Evolutionary conservation across 2,888 invertebrate species (phyloP).

Genomic region (Dromius quadrimaculatus): DNA sequence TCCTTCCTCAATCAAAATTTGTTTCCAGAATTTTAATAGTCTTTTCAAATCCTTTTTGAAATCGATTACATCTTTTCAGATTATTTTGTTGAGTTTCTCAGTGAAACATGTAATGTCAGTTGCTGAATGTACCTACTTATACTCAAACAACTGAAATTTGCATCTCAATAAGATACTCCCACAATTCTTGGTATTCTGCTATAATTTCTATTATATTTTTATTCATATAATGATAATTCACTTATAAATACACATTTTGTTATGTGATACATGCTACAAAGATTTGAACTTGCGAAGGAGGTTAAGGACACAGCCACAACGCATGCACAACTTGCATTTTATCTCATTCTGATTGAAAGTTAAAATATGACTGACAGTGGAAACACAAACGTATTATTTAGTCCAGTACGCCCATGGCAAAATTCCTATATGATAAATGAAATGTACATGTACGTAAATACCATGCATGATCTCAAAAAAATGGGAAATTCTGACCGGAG

Average conservation of each 20-base stretch:
- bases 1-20: too few relatives aligned
- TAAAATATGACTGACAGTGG: constrained; percentile 52
- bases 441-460: constrained; percentile 31
- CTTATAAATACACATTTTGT: constrained; percentile 19
- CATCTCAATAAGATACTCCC: too few relatives aligned
- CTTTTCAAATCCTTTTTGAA: too few relatives aligned
- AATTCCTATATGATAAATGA: constrained; percentile 49
- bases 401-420: constrained; percentile 45
- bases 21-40: too few relatives aligned
- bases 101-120: too few relatives aligned
- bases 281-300: constrained; percentile 37
- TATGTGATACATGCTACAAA: constrained; percentile 9
- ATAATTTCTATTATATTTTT: too few relatives aligned
- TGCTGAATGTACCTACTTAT: too few relatives aligned
- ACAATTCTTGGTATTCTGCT: too few relatives aligned
- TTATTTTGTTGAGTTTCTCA: too few relatives aligned
- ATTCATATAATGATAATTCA: constrained; percentile 33
- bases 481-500: background rate
- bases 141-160: too few relatives aligned
- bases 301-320: constrained; percentile 45
- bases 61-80: too few relatives aligned
- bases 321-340: background rate
- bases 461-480: constrained; percentile 15
- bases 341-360: constrained; percentile 49
- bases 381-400: constrained; percentile 50